Base-by-base conservation (phyloP, 2,888 invertebrate genomes). In the Apotomis capreana region DNA sequence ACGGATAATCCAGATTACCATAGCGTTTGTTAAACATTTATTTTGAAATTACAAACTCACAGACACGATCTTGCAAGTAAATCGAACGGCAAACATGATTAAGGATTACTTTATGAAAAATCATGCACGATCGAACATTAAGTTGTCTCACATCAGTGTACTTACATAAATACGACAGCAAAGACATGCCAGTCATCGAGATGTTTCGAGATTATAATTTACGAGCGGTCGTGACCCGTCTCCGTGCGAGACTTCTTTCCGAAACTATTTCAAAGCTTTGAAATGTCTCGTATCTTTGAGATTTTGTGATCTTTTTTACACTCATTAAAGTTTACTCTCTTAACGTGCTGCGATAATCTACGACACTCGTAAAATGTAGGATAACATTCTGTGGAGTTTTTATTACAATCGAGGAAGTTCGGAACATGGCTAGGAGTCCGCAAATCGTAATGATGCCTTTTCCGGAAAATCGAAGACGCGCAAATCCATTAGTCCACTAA, bases 1-100 rank as follows among this genome's bases (percentile, higher is more conserved):
- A 86, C 83, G 83, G 84, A 79, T 79, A 70, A 70, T 69, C 69
- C 74, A 74, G 81, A 85, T 85, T 84, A 84, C 79, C 78, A 78
- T 80, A 80, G 82, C 70, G 49, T 68, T 62, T 51, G 68, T 68
- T 68, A 63, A 49, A 63, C 58, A 68, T 68, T 62, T 72, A 68
- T 67, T 57, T 51, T 59, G 52, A 40, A 57, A 62, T 51, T 58
- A 70, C 58, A 40, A 52, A 52, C 52, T 40, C 51, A 49, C 63
- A 59, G 51, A 15, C 51, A 58, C 37, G 67, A 58, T 69, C 44
- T 70, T 51, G 51, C 57, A 36, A 69, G 62, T 46, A 69, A 67
- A 61, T 71, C 67, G 55, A 72, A 62, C 62, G n/a, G 65, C 52
- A 58, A 68, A 68, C 46, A 67, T 55, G 71, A 68, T 72, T 68